Conservation (phyloP, 2,113 vertebrate genomes). For the Gnathonemus longibarbis region DNA sequence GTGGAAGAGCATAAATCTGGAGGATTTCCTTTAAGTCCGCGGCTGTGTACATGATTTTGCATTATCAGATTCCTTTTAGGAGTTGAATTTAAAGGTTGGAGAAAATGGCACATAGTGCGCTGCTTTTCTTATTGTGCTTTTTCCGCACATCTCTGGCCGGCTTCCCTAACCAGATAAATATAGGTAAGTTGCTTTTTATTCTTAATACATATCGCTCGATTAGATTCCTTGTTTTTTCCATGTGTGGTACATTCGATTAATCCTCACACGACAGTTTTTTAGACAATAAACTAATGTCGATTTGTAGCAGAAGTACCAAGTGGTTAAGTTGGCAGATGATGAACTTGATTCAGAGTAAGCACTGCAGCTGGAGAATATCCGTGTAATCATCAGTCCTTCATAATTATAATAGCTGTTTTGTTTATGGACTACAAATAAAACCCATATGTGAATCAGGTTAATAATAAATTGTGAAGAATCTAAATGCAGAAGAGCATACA, state of each 20-base stretch:
- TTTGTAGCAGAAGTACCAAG: not conserved
- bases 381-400: not conserved
- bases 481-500: not conserved
- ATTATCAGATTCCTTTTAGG: conserved; percentile 66
- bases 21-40: conserved; percentile 59
- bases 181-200: conserved; percentile 71
- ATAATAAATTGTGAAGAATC: not conserved
- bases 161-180: conserved; percentile 96
- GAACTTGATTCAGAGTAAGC: conserved; percentile 19
- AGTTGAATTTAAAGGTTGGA: conserved; percentile 68
- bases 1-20: conserved; percentile 55
- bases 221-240: not conserved
- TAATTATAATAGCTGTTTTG: not conserved
- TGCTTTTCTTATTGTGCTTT: conserved; percentile 78
- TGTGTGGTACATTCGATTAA: not conserved
- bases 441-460: not conserved
- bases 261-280: not conserved
- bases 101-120: conserved; percentile 82
- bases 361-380: conserved; percentile 3
- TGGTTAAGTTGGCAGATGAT: conserved; percentile 23
- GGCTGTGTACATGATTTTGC: conserved; percentile 69
- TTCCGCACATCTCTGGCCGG: conserved; percentile 73
- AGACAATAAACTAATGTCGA: not conserved
- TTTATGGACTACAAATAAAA: not conserved
- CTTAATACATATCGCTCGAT: not conserved